Evolutionary conservation across 1,140 invertebrate species (phyloP).

Genomic region (Plodia interpunctella): DNA sequence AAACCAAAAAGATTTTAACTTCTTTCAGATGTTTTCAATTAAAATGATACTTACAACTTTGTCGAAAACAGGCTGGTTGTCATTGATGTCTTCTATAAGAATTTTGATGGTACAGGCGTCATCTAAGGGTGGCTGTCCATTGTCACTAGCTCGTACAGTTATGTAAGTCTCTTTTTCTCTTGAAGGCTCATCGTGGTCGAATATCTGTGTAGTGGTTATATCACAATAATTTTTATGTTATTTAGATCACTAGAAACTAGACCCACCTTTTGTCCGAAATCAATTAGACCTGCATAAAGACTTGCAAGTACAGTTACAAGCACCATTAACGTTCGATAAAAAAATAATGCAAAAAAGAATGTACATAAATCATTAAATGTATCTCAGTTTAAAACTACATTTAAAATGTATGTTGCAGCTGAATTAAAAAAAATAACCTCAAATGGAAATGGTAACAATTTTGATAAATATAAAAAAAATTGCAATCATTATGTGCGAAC

Average conservation of each 20-base stretch:
- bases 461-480: too few relatives aligned
- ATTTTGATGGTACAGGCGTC: constrained; percentile 93
- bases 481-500: too few relatives aligned
- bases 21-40: background rate
- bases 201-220: constrained; percentile 70
- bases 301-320: background rate
- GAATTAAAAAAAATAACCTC: too few relatives aligned
- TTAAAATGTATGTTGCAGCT: too few relatives aligned
- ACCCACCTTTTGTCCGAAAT: background rate
- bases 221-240: background rate
- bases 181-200: constrained; percentile 91
- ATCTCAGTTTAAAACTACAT: too few relatives aligned
- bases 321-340: too few relatives aligned
- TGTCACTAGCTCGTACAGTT: constrained; percentile 86
- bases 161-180: constrained; percentile 90
- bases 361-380: too few relatives aligned
- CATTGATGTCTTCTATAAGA: constrained; percentile 91
- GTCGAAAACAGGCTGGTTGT: constrained; percentile 91
- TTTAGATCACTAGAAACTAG: constrained; percentile 9
- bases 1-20: background rate
- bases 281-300: background rate
- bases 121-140: constrained; percentile 88
- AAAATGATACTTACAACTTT: constrained; percentile 79
- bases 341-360: background rate
- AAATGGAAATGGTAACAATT: too few relatives aligned